Evolutionary conservation across 1,140 invertebrate genomes (phyloP).

Genomic region (Bombus vancouverensis): DNA sequence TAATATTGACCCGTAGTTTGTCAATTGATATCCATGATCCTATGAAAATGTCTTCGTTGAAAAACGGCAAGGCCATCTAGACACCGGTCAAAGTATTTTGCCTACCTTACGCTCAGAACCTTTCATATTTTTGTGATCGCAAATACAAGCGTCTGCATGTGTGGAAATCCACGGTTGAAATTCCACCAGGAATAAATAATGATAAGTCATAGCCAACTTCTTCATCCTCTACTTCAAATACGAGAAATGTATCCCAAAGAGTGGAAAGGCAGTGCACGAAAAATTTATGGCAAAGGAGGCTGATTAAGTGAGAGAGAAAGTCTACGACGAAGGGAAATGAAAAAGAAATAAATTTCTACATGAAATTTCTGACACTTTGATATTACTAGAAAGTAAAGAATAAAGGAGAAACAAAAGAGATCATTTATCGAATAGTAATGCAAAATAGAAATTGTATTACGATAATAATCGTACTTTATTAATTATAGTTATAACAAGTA

Average conservation of each 20-base stretch:
- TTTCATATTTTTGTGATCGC: not conserved
- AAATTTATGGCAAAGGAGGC: not conserved
- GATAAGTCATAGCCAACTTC: conserved; percentile 4
- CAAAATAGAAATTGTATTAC: too few relatives aligned
- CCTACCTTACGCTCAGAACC: not conserved
- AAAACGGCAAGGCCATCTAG: conserved; percentile 7
- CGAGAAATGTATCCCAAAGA: not conserved
- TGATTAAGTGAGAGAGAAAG: not conserved
- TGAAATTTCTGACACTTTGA: too few relatives aligned
- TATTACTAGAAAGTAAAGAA: not conserved
- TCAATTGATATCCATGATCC: not conserved
- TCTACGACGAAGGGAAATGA: not conserved
- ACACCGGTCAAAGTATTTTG: not conserved
- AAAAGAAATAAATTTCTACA: not conserved
- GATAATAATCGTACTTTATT: too few relatives aligned
- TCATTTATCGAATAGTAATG: not conserved
- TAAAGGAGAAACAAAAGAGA: not conserved
- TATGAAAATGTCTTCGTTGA: conserved; percentile 30
- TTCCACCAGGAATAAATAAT: conserved; percentile 4
- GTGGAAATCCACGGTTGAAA: not conserved
- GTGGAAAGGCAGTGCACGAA: too few relatives aligned
- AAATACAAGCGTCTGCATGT: not conserved
- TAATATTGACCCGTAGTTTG: conserved; percentile 12
- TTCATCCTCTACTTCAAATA: not conserved
- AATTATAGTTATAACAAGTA: too few relatives aligned